A percentile compares a stretch with the other conserved stretches of the same genome.
phyloP scores from a whole-genome alignment of 2,888 invertebrate genomes.

The Drosophila quinaria region DNA sequence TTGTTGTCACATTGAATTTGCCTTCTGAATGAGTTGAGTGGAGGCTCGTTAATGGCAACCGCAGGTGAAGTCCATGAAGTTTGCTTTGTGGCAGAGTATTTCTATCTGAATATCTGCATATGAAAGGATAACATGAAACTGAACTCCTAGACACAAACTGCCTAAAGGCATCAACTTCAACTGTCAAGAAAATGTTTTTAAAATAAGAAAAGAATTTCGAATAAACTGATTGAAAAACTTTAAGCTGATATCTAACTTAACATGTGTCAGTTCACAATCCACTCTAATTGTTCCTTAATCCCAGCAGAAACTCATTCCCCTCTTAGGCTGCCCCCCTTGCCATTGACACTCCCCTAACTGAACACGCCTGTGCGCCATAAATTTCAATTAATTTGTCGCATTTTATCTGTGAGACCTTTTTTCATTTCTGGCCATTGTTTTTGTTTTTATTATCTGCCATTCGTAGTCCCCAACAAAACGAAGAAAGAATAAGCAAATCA shows the following conservation, averaged over 20 bases:
- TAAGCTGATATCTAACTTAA: conserved; percentile 9
- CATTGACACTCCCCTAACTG: conserved; percentile 11
- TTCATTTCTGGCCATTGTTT: conserved; percentile 35
- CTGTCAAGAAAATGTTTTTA: conserved; percentile 5
- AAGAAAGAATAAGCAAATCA: conserved; percentile 64
- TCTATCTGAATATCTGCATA: conserved; percentile 36
- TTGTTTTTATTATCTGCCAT: conserved; percentile 44
- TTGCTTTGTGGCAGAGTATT: conserved; percentile 27
- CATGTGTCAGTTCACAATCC: conserved; percentile 48
- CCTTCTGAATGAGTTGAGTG: conserved; percentile 46
- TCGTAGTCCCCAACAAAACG: conserved; percentile 10
- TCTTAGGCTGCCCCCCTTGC: not conserved
- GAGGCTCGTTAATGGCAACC: conserved; percentile 48
- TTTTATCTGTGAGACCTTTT: conserved; percentile 60
- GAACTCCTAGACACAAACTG: conserved; percentile 32
- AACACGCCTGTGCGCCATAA: conserved; percentile 67
- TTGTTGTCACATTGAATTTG: conserved; percentile 74
- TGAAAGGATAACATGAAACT: conserved; percentile 17
- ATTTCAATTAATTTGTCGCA: conserved; percentile 76
- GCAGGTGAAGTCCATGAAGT: conserved; percentile 38
- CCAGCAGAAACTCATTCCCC: conserved; percentile 10
- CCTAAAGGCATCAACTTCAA: conserved; percentile 16
- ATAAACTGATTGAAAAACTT: conserved; percentile 10
- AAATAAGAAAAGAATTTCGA: conserved; percentile 11
- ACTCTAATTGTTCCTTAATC: conserved; percentile 69